Percentiles rank a stretch among this genome's conserved stretches.
Conservation (phyloP, 1,140 invertebrate genomes). For the Melanaphis sacchari region DNA sequence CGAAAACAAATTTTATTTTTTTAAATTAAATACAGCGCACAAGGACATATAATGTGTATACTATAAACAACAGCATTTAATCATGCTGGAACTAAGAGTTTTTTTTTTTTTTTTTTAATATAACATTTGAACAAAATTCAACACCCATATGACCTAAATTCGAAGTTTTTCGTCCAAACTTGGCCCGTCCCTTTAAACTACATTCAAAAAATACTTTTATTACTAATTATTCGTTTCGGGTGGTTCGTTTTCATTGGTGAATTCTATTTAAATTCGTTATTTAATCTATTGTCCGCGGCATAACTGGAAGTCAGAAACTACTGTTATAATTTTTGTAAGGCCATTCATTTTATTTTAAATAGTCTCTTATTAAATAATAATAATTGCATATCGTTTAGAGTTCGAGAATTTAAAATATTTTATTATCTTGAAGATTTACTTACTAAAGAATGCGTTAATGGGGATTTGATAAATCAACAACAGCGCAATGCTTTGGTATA, state of each 20-base stretch:
- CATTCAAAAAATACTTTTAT: slow-evolving; percentile 32
- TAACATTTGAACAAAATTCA: neutral
- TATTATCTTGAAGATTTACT: neutral
- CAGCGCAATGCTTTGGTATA: neutral
- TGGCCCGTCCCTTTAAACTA: slow-evolving; percentile 16
- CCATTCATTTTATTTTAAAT: neutral
- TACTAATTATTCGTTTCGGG: slow-evolving; percentile 6
- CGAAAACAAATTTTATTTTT: neutral
- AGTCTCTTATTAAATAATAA: neutral
- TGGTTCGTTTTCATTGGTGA: slow-evolving; percentile 32
- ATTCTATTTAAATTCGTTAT: slow-evolving; percentile 40
- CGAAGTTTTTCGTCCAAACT: neutral
- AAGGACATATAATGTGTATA: neutral
- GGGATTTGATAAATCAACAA: too few relatives aligned
- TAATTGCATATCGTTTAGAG: neutral
- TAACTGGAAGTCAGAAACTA: neutral
- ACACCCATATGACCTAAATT: slow-evolving; percentile 40
- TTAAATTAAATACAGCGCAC: neutral
- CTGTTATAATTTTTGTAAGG: neutral
- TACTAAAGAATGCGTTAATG: neutral
- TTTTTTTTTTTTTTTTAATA: neutral
- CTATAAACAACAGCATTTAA: neutral
- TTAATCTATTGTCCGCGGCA: neutral
- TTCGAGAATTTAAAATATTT: neutral
- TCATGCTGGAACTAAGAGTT: neutral